Conservation (phyloP, 2,888 invertebrate species). For the Phengaris arion region DNA sequence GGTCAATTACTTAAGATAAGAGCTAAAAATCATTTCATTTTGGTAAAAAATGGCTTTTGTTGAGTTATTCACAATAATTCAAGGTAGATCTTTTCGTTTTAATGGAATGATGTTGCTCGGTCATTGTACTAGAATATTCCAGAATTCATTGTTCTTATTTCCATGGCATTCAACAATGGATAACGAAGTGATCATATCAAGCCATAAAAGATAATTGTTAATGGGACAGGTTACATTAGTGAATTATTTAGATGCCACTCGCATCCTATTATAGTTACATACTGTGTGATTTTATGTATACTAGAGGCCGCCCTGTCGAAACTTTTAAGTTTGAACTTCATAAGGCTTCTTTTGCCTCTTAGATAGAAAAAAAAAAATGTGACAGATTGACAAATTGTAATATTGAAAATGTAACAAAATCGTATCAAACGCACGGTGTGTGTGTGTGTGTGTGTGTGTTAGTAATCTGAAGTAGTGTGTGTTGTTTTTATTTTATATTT, state of each 20-base stretch:
- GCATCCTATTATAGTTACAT: background rate
- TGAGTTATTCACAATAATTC: background rate
- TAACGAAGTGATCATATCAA: slow-evolving; percentile 14
- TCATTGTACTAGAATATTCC: slow-evolving; percentile 11
- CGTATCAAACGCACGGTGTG: too few relatives aligned
- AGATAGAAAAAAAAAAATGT: too few relatives aligned
- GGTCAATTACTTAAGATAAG: background rate
- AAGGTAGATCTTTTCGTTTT: background rate
- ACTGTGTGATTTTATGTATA: background rate
- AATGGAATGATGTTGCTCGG: background rate
- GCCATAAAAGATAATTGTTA: background rate
- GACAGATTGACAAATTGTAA: too few relatives aligned
- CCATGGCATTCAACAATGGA: slow-evolving; percentile 1
- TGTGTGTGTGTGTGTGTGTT: too few relatives aligned
- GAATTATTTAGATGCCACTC: background rate
- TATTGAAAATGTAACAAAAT: too few relatives aligned
- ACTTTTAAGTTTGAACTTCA: background rate
- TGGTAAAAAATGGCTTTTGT: background rate
- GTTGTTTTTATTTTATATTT: too few relatives aligned
- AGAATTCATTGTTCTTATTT: slow-evolving; percentile 5
- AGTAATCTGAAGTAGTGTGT: too few relatives aligned
- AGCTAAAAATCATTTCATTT: background rate
- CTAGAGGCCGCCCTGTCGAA: background rate
- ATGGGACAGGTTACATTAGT: background rate
- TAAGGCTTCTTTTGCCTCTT: too few relatives aligned